phyloP scores from a whole-genome alignment of 2,113 vertebrate species.

The Xiphorhynchus elegans region DNA sequence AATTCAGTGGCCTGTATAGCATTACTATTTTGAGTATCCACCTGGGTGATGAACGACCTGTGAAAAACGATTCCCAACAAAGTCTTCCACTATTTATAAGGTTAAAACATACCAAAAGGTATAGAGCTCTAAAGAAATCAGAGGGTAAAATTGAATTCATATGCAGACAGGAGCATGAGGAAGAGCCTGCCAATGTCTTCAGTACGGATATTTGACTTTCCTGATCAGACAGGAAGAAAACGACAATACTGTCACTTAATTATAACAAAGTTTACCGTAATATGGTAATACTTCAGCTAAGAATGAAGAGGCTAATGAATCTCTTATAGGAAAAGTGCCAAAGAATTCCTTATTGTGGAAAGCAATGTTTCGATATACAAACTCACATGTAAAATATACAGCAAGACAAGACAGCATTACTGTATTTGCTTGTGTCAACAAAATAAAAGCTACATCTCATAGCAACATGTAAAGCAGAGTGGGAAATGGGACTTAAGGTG shows the following conservation, averaged over 20 bases:
- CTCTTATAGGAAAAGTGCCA: neutral
- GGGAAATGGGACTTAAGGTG: neutral
- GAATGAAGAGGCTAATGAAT: neutral
- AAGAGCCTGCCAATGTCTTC: neutral
- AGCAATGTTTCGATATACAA: neutral
- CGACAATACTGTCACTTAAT: neutral
- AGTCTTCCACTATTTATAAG: neutral
- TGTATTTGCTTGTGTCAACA: neutral
- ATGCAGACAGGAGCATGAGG: neutral
- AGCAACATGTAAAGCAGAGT: neutral
- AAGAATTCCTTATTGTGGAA: neutral
- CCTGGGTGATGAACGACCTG: rapidly evolving
- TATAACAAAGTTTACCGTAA: neutral
- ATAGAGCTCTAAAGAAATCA: neutral
- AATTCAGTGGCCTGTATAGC: neutral
- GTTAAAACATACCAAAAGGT: neutral
- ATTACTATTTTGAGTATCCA: neutral
- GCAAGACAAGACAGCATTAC: neutral
- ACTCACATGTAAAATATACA: neutral
- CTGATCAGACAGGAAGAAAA: neutral
- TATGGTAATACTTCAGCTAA: neutral
- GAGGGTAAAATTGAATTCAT: neutral
- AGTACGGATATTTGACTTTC: neutral
- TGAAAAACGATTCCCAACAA: neutral
- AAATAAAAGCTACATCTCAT: neutral